phyloP scores from a whole-genome alignment of 1,140 invertebrate species.

The Dendroctonus ponderosae region DNA sequence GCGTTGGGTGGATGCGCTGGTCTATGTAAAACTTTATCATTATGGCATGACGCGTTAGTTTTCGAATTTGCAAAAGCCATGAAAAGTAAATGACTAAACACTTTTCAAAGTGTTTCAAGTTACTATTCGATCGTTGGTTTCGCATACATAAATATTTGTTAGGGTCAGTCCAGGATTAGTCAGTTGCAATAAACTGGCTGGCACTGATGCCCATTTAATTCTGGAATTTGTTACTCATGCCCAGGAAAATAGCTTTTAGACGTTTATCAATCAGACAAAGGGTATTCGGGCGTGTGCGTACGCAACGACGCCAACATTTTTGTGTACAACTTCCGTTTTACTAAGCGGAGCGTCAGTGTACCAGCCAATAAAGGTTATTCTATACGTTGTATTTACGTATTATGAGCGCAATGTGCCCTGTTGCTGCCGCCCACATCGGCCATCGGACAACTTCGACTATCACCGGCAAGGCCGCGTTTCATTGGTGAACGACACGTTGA shows the following conservation, averaged over 20 bases:
- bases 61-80: too few species aligned
- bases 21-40: too few species aligned
- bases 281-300: slow-evolving; percentile 44
- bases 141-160: too few species aligned
- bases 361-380: slow-evolving; percentile 40
- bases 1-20: too few species aligned
- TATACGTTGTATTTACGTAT: slow-evolving; percentile 26
- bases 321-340: slow-evolving; percentile 45
- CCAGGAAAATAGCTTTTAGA: slow-evolving; percentile 8
- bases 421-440: slow-evolving; percentile 38
- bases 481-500: slow-evolving; percentile 51
- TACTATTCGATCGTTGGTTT: too few species aligned
- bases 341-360: slow-evolving; percentile 36
- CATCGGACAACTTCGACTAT: slow-evolving; percentile 36
- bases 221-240: slow-evolving; percentile 17
- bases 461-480: slow-evolving; percentile 49
- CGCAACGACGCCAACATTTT: slow-evolving; percentile 46
- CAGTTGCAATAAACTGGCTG: neutral
- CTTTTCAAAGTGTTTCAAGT: too few species aligned
- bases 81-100: too few species aligned
- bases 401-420: slow-evolving; percentile 37
- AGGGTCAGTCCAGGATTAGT: too few species aligned
- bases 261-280: slow-evolving; percentile 42
- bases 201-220: neutral
- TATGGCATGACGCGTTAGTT: too few species aligned